Base-by-base conservation (phyloP, 2,888 invertebrate genomes). In the Nycteola revayana region DNA sequence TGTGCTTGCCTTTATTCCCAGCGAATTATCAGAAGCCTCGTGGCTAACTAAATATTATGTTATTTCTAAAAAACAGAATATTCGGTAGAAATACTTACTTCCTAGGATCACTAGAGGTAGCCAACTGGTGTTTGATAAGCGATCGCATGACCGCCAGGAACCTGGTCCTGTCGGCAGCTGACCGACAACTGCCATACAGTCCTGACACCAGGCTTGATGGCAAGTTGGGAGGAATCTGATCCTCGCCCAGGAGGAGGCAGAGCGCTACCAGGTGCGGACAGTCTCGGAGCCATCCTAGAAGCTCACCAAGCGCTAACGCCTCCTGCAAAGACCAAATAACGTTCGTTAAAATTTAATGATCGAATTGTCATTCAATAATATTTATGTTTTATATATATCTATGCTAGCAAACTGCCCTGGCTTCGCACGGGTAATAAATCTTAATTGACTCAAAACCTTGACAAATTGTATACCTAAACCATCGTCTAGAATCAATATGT, bases 201-300 rank as follows among this genome's bases (percentile, higher is more conserved):
- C 89, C 89, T 0, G 88, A 72, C 0, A 82, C 75, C 8, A 89
- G 59, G 0, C 78, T 62, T 0, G 79, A 59, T 0, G 87, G 83
- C 25, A 88, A 60, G 1, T 74, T 66, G 0, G 74, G 53, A 0
- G 87, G 83, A 63, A 86, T 75, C 40, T 80, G 75, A 6, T 85
- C 84, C 35, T 89, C 89, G 7, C 89, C 89, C 0, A 86, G 73
- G 2, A 87, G 73, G 0, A 89, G 70, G 49, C 86, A 86, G 2
- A 88, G 63, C 0, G 88, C 70, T n/a, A 87, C 82, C 6, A 89
- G 65, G 45, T 84, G 85, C 0, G 89, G 89, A 0, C 83, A 84
- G 18, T 84, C 84, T 9, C 87, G 75, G 1, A 89, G 78, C 80
- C 88, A 87, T 68, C 84, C 88, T 38, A 89, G 61, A 0, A 89